phyloP scores from a whole-genome alignment of 2,888 invertebrate species.

The Pemphredon lugubris region DNA sequence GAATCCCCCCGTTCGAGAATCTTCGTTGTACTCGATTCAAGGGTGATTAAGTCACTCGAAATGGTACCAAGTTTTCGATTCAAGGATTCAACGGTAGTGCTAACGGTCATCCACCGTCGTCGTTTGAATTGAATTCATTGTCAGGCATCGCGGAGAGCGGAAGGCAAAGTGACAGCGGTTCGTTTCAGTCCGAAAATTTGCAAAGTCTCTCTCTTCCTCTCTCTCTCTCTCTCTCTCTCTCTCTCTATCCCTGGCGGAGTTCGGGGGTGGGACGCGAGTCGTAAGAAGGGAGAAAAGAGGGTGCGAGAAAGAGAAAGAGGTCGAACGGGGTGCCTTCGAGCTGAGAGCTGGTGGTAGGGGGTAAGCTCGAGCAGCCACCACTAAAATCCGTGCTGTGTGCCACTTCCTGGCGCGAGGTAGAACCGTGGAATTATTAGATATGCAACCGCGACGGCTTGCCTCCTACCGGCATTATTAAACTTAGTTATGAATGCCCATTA shows the following conservation, averaged over 20 bases:
- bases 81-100: too few species aligned
- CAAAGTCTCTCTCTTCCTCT: constrained; percentile 8
- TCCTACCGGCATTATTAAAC: constrained; percentile 79
- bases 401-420: constrained; percentile 70
- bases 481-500: constrained; percentile 81
- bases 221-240: too few species aligned
- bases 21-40: constrained; percentile 47
- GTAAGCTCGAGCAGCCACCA: constrained; percentile 54
- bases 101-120: too few species aligned
- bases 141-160: too few species aligned
- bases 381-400: constrained; percentile 66
- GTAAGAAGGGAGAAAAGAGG: constrained; percentile 26
- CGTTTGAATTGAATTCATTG: too few species aligned
- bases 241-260: too few species aligned
- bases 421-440: constrained; percentile 75
- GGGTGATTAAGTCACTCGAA: constrained; percentile 54
- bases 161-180: constrained; percentile 7
- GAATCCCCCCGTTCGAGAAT: constrained; percentile 42
- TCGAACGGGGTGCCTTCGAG: constrained; percentile 43
- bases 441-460: constrained; percentile 75
- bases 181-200: constrained; percentile 4
- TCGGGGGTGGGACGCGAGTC: constrained; percentile 4
- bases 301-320: constrained; percentile 37
- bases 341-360: constrained; percentile 24
- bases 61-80: constrained; percentile 31